Percentiles rank a stretch among this genome's conserved stretches.
Conservation (phyloP, 2,797 vertebrate genomes). For the Squalus acanthias region DNA sequence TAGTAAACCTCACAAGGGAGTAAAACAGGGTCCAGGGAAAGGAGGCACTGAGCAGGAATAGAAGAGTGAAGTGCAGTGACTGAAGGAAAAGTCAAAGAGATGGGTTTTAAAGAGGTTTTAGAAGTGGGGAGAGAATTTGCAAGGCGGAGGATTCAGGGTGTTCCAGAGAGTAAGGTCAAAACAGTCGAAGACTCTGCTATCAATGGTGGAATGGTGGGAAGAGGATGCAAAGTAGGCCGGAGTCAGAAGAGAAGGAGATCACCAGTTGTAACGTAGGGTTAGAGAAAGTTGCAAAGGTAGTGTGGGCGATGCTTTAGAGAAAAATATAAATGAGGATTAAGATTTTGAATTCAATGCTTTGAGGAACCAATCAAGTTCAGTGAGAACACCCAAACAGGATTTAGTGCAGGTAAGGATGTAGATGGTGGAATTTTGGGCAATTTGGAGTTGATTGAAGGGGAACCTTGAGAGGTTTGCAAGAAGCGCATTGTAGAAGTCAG, state of each 20-base stretch:
- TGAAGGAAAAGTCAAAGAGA: neutral
- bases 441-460: no score
- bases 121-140: neutral
- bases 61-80: neutral
- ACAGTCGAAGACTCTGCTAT: neutral
- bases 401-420: neutral
- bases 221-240: neutral
- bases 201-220: neutral
- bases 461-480: neutral
- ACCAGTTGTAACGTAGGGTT: neutral
- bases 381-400: neutral
- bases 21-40: neutral
- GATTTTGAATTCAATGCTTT: neutral
- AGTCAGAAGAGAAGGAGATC: neutral
- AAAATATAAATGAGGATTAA: neutral
- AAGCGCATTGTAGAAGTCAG: neutral
- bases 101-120: neutral
- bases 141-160: neutral
- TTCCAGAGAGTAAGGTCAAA: neutral
- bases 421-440: neutral
- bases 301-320: neutral
- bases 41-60: neutral
- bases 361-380: neutral
- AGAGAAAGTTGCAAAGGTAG: neutral
- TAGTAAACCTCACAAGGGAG: neutral